Percentiles rank a stretch among this genome's conserved stretches.
Evolutionary conservation across 2,113 vertebrate genomes (phyloP).

Genomic region (Phylloscopus whistleri): DNA sequence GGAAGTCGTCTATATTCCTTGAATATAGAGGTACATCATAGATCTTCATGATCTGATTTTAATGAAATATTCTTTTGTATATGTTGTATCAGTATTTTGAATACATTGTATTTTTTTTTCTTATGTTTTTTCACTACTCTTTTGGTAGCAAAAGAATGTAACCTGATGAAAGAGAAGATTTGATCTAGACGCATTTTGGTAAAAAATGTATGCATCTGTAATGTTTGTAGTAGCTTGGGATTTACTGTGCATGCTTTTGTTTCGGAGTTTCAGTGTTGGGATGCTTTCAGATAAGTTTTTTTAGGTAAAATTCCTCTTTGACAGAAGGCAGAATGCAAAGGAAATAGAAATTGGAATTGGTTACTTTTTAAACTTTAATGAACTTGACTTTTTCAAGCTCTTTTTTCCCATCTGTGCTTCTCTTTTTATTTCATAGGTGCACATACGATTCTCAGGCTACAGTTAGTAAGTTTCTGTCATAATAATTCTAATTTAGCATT

Average conservation of each 20-base stretch:
- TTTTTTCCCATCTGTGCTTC: neutral
- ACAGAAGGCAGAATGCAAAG: neutral
- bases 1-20: neutral
- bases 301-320: neutral
- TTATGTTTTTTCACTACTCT: neutral
- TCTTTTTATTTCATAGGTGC: neutral
- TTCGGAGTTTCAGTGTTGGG: neutral
- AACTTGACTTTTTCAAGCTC: neutral
- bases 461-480: neutral
- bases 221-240: neutral
- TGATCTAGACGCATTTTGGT: neutral
- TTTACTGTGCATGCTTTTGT: neutral
- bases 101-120: neutral
- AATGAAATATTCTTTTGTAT: neutral
- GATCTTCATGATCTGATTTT: neutral
- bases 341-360: neutral
- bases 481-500: neutral
- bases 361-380: neutral
- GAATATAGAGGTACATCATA: neutral
- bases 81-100: neutral
- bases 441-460: neutral
- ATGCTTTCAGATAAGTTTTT: neutral
- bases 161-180: neutral
- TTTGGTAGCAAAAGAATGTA: neutral
- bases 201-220: neutral